Evolutionary conservation across 2,113 vertebrate genomes (phyloP).

Genomic region (Ploceus nigricollis): DNA sequence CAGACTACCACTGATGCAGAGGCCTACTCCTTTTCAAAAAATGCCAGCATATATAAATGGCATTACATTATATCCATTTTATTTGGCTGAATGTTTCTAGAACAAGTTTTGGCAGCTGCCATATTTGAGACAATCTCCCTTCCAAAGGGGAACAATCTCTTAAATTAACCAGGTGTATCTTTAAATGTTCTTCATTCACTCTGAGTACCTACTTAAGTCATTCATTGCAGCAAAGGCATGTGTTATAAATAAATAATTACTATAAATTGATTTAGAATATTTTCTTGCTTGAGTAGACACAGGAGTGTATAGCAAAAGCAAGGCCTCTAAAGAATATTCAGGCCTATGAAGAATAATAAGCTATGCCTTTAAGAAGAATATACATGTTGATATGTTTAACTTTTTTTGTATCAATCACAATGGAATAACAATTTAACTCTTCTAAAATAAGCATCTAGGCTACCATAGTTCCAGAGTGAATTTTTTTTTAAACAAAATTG

Average conservation of each 20-base stretch:
- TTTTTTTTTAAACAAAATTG: not conserved
- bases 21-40: not conserved
- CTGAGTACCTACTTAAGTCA: not conserved
- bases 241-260: not conserved
- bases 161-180: not conserved
- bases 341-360: not conserved
- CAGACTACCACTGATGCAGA: not conserved
- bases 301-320: not conserved
- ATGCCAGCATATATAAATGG: not conserved
- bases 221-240: not conserved
- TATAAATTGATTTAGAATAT: not conserved
- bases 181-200: not conserved
- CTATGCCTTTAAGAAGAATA: not conserved
- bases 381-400: rapidly evolving
- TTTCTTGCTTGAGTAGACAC: not conserved
- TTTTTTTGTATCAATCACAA: not conserved
- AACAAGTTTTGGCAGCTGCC: not conserved
- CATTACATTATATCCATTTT: not conserved
- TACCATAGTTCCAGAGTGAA: not conserved
- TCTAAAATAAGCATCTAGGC: not conserved
- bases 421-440: not conserved
- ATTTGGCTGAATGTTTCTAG: not conserved
- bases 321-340: not conserved
- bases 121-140: not conserved
- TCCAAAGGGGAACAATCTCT: not conserved